These are phyloP conservation scores for Scaptomyza pallida DNA, from an alignment of 1,140 invertebrate species.

Conservation along the genomic window DNA sequence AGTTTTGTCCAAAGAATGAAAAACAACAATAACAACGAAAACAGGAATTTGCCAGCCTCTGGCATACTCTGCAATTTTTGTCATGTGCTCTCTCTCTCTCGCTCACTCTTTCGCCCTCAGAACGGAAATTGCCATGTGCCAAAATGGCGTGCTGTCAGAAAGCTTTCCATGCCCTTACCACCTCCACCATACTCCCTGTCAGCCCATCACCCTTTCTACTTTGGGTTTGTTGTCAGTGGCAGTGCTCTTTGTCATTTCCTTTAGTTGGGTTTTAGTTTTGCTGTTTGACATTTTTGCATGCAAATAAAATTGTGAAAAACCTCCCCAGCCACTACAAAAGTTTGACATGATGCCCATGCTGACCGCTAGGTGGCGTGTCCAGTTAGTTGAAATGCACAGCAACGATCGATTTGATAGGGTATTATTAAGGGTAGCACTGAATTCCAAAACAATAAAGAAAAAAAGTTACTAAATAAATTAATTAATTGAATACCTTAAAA, in stretches of 20 bases:
- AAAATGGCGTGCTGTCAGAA: conserved; percentile 56
- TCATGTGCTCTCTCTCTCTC: conserved; percentile 61
- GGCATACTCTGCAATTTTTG: conserved; percentile 65
- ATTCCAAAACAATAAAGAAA: too few species aligned
- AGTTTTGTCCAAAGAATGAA: conserved; percentile 44
- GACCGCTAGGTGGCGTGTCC: conserved; percentile 44
- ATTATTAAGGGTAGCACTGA: too few species aligned
- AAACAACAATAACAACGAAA: background rate
- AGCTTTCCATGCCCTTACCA: conserved; percentile 16
- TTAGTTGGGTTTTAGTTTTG: conserved; percentile 35
- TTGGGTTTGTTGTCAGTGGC: conserved; percentile 26
- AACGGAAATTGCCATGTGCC: conserved; percentile 76
- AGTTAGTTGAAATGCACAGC: conserved; percentile 19
- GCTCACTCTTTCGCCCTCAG: background rate
- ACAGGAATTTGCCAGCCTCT: background rate
- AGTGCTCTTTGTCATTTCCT: conserved; percentile 43
- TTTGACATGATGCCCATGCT: conserved; percentile 33
- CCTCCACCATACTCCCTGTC: background rate
- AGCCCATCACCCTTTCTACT: background rate
- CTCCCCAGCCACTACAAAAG: conserved; percentile 7
- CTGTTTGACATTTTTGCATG: conserved; percentile 47
- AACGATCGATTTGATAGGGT: too few species aligned
- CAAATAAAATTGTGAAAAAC: conserved; percentile 52
- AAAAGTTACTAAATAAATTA: too few species aligned
- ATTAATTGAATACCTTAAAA: too few species aligned